Base-by-base conservation (phyloP, 2,888 invertebrate genomes). In the Clitarchus hookeri region DNA sequence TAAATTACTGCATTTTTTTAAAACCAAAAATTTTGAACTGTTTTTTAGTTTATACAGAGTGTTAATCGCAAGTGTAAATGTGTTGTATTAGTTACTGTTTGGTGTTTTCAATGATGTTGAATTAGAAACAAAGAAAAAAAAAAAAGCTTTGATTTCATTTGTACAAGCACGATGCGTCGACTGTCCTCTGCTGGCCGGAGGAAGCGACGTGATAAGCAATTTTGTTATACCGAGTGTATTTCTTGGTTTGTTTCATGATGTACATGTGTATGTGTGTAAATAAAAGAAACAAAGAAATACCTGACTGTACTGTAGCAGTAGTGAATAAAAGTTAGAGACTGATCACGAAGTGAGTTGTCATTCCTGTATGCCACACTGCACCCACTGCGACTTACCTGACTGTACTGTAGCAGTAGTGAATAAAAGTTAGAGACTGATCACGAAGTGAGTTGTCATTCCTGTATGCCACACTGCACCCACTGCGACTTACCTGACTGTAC, bases 171-270 rank as follows among this genome's bases (percentile, higher is more conserved):
- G 23, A 48, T 13, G 6, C n/a, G 65, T 65, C 65, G 16, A 65
- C 82, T 13, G 25, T 82, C 82, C 82, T 82, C 82, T 82, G 82
- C 82, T 13, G 82, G 82, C 44, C 82, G 27, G 82, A 82, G 82
- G 27, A 48, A 44, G 82, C 13, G 19, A 79, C 44, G 11, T 11
- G 19, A 11, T 23, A 26, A 27, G 79, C 82, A 82, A 36, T 82
- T 82, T 82, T 82, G 82, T 82, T 44, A 82, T 12, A 82, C 27
- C 13, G 44, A 82, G 9, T 36, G 82, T 82, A 82, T 82, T 65
- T 82, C 82, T 44, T 44, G 82, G 27, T 44, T 82, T 82, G 82
- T 82, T 26, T 44, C 82, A 82, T 44, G 36, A 36, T 82, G 82
- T 82, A 44, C 36, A 82, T 27, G 36, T 82, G 82, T 6, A 44